Conservation (phyloP, 2,797 vertebrate genomes). For the Miichthys miiuy region DNA sequence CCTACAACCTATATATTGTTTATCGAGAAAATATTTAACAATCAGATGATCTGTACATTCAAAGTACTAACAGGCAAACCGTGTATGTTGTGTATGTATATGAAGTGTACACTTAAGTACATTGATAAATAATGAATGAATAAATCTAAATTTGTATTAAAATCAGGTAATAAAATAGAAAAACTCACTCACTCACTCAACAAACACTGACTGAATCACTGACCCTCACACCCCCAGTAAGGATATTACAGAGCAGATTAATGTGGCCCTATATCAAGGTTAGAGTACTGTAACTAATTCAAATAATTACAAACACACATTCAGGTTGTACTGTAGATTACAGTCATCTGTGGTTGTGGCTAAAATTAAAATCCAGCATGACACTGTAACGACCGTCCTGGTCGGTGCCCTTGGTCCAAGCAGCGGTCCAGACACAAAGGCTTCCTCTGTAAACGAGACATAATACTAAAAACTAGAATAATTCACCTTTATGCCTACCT, state of each 20-base stretch:
- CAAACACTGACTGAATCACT: background rate
- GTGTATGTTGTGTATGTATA: background rate
- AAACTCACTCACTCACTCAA: no score
- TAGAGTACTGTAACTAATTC: background rate
- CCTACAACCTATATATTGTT: background rate
- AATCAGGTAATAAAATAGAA: background rate
- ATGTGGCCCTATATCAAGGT: background rate
- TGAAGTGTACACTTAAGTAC: background rate
- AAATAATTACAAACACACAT: background rate
- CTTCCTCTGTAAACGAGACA: constrained; percentile 17
- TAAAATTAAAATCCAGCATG: constrained; percentile 5
- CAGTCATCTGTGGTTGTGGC: background rate
- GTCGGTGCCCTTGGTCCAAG: constrained; percentile 32
- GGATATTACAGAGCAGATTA: constrained; percentile 1
- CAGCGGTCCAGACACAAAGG: constrained; percentile 53
- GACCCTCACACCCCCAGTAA: background rate
- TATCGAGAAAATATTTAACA: background rate
- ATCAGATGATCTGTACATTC: background rate
- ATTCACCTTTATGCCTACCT: constrained; percentile 87
- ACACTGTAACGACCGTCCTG: background rate
- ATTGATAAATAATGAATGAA: background rate
- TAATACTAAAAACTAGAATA: constrained; percentile 47
- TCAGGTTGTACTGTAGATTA: background rate
- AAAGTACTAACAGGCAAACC: background rate
- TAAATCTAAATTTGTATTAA: background rate